Percentiles rank a stretch among this genome's conserved stretches.
phyloP scores from a whole-genome alignment of 1,140 invertebrate species.

The Pseudomyrmex flavicornis region DNA sequence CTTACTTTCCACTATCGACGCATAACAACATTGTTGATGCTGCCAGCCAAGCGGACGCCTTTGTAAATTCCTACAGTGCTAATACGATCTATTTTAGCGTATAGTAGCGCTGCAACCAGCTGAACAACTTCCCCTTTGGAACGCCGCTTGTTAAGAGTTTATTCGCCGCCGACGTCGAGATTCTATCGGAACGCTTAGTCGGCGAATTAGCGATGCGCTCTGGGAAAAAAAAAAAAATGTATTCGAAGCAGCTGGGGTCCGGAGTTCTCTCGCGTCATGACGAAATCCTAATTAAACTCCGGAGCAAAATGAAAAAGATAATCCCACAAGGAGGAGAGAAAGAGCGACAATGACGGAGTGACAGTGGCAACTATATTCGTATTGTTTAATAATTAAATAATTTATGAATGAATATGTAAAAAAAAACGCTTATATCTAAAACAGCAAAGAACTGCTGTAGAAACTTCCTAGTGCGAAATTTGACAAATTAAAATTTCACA shows the following conservation, averaged over 20 bases:
- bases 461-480: not conserved
- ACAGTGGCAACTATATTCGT: constrained; percentile 39
- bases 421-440: not conserved
- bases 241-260: constrained; percentile 56
- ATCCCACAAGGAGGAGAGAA: constrained; percentile 10
- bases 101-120: constrained; percentile 38
- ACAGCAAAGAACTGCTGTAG: constrained; percentile 3
- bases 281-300: constrained; percentile 61
- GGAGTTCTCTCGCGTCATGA: constrained; percentile 39
- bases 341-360: constrained; percentile 27
- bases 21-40: not conserved
- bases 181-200: constrained; percentile 59
- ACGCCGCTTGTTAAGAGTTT: constrained; percentile 52
- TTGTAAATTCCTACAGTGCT: constrained; percentile 7
- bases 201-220: constrained; percentile 59
- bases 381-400: constrained; percentile 31
- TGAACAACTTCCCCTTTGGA: constrained; percentile 32
- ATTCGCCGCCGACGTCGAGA: constrained; percentile 48
- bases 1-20: not conserved
- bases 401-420: too few species aligned
- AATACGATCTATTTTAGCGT: constrained; percentile 39
- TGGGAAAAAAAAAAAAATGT: constrained; percentile 34
- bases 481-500: not conserved
- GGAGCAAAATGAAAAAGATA: constrained; percentile 51
- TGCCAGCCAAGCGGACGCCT: not conserved